A percentile compares a stretch with the other conserved stretches of the same genome.
Conservation (phyloP, 2,113 vertebrate species). For the Sinocyclocheilus grahami region DNA sequence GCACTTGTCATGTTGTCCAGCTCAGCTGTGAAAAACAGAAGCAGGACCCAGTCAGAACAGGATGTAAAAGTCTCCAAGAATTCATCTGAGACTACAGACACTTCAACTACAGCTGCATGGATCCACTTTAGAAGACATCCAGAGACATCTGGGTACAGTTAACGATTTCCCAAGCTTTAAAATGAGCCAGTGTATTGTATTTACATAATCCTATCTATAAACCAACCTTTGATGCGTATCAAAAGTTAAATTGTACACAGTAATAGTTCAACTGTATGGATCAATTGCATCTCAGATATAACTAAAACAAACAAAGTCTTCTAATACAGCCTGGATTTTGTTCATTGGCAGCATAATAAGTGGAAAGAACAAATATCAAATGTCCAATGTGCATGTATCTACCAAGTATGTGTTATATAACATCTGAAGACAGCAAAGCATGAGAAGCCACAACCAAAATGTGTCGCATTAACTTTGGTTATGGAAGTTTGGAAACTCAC, state of each 20-base stretch:
- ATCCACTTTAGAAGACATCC: neutral
- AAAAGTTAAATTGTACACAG: neutral
- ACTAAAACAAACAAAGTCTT: neutral
- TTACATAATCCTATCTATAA: neutral
- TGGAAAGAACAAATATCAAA: neutral
- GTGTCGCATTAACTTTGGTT: neutral
- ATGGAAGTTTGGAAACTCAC: constrained; percentile 72
- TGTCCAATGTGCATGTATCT: neutral
- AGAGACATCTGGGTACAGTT: neutral
- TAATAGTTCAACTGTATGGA: neutral
- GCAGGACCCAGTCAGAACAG: neutral
- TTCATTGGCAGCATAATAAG: neutral
- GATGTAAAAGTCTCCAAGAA: neutral
- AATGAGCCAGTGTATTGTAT: neutral
- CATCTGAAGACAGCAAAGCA: neutral
- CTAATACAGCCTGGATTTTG: neutral
- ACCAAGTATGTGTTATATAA: neutral
- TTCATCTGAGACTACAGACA: neutral
- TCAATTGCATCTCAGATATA: neutral
- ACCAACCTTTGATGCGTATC: too few relatives aligned
- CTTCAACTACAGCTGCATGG: neutral
- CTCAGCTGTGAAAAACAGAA: constrained; percentile 78
- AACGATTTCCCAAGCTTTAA: neutral
- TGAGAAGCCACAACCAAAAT: neutral
- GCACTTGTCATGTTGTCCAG: constrained; percentile 91